phyloP scores from a whole-genome alignment of 1,140 invertebrate genomes.

The Hylyphantes graminicola region DNA sequence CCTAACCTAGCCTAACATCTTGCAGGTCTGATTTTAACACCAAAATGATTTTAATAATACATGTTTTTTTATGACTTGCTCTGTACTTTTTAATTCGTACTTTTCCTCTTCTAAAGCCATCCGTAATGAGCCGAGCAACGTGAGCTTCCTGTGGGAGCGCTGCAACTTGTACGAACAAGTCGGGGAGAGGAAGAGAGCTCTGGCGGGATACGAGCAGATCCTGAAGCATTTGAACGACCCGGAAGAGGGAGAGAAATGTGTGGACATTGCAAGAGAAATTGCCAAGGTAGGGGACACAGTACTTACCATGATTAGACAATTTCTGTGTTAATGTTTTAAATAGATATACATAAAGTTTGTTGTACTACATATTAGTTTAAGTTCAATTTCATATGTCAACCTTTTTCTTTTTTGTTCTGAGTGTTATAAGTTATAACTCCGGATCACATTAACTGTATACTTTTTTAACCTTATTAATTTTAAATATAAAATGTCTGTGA shows the following conservation, averaged over 20 bases:
- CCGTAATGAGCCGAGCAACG: constrained; percentile 71
- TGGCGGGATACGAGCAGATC: constrained; percentile 81
- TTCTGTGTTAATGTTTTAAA: background rate
- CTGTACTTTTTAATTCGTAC: background rate
- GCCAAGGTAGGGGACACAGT: constrained; percentile 69
- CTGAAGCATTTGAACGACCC: constrained; percentile 74
- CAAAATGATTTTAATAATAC: too few relatives aligned
- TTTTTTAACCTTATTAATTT: too few relatives aligned
- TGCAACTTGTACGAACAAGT: constrained; percentile 77
- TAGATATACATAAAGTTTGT: too few relatives aligned
- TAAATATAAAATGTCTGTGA: too few relatives aligned
- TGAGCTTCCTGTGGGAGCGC: constrained; percentile 78
- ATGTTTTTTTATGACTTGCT: too few relatives aligned
- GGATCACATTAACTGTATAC: too few relatives aligned
- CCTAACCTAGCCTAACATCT: too few relatives aligned
- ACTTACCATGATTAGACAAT: background rate
- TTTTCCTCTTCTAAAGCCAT: constrained; percentile 65
- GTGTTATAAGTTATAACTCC: too few relatives aligned
- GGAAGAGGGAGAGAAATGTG: constrained; percentile 76
- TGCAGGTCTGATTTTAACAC: too few relatives aligned
- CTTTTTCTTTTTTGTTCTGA: too few relatives aligned
- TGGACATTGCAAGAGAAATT: constrained; percentile 81
- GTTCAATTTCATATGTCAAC: too few relatives aligned
- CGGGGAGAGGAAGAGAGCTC: constrained; percentile 77
- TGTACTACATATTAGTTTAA: too few relatives aligned